A percentile compares a stretch with the other conserved stretches of the same genome.
Conservation (phyloP, 2,888 invertebrate species). For the Cotesia congregata region DNA sequence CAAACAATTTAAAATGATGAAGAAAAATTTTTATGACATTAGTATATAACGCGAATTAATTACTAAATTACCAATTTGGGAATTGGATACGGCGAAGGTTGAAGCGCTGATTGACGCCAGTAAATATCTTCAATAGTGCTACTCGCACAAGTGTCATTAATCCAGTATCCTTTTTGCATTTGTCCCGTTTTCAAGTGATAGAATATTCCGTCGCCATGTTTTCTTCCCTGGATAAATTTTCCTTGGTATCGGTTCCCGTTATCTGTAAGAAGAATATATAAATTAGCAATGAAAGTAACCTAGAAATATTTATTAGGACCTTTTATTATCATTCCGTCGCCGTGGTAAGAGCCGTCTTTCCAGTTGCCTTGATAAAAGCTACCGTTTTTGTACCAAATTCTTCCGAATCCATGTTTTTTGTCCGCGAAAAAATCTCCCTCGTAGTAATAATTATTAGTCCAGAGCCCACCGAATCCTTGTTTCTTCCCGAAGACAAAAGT, state of each 20-base stretch:
- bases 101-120: conserved; percentile 73
- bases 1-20: conserved; percentile 2
- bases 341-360: conserved; percentile 71
- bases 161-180: conserved; percentile 78
- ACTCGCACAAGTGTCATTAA: conserved; percentile 71
- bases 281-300: neutral
- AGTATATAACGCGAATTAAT: neutral
- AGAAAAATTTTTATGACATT: neutral
- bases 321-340: conserved; percentile 73
- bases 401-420: conserved; percentile 74
- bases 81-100: conserved; percentile 74
- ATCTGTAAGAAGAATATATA: conserved; percentile 59
- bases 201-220: conserved; percentile 77
- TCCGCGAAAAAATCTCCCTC: conserved; percentile 73
- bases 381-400: conserved; percentile 75
- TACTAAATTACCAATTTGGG: conserved; percentile 53
- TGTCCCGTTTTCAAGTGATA: conserved; percentile 78
- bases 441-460: conserved; percentile 75
- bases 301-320: conserved; percentile 60
- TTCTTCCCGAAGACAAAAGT: conserved; percentile 75
- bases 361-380: conserved; percentile 77
- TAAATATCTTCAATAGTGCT: conserved; percentile 75
- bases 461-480: conserved; percentile 74
- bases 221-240: conserved; percentile 73
- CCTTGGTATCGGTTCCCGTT: conserved; percentile 79